phyloP scores from a whole-genome alignment of 2,888 invertebrate species.

The Emesis furor region DNA sequence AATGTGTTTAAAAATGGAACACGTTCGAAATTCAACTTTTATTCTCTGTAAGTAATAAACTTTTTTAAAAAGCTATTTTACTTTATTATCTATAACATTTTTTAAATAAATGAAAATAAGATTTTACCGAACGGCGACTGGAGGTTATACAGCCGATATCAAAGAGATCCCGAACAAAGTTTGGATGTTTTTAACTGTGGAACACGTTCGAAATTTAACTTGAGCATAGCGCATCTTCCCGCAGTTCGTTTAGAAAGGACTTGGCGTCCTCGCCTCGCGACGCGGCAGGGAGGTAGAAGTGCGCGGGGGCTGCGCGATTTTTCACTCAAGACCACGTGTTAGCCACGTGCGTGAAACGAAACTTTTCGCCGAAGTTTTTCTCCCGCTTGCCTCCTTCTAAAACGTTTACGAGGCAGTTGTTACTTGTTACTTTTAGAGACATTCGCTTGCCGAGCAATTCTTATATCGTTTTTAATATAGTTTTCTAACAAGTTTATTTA shows the following conservation, averaged over 20 bases:
- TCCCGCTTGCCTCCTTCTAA: constrained; percentile 57
- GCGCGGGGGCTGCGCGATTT: constrained; percentile 87
- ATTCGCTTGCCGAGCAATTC: neutral
- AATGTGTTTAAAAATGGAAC: constrained; percentile 57
- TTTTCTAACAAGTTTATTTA: neutral
- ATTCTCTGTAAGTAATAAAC: too few species aligned
- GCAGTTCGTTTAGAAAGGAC: constrained; percentile 82
- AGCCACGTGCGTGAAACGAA: constrained; percentile 85
- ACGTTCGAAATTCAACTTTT: too few species aligned
- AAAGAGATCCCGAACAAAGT: neutral
- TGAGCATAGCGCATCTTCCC: constrained; percentile 79
- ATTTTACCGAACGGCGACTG: neutral
- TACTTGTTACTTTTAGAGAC: neutral
- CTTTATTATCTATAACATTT: too few species aligned
- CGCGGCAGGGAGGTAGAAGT: constrained; percentile 80
- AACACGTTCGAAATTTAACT: constrained; percentile 61
- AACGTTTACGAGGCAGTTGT: neutral
- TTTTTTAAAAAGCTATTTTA: too few species aligned
- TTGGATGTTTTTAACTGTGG: constrained; percentile 57
- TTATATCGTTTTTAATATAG: neutral
- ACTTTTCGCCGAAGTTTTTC: constrained; percentile 86
- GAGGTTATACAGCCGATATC: neutral
- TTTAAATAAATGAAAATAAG: too few species aligned
- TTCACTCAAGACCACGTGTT: constrained; percentile 90
- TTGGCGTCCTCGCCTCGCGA: constrained; percentile 70